Evolutionary conservation across 2,797 vertebrate species (phyloP).

Genomic region (Erethizon dorsatum): DNA sequence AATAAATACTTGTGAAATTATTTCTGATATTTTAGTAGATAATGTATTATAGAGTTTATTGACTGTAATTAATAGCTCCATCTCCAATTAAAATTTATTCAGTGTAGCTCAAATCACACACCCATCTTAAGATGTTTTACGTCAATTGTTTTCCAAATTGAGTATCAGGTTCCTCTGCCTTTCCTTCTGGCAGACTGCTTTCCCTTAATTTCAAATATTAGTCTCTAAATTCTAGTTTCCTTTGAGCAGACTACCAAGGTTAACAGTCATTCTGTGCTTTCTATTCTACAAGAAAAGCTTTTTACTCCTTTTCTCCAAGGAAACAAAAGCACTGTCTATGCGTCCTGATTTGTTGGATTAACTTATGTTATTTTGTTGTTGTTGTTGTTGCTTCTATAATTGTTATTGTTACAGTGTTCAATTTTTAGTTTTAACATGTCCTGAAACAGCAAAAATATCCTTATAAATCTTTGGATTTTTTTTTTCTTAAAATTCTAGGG

Average conservation of each 20-base stretch:
- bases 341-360: slow-evolving; percentile 12
- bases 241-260: slow-evolving; percentile 79
- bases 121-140: slow-evolving; percentile 42
- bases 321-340: slow-evolving; percentile 51
- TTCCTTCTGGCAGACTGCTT: slow-evolving; percentile 74
- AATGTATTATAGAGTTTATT: slow-evolving; percentile 44
- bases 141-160: slow-evolving; percentile 67
- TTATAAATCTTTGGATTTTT: background rate
- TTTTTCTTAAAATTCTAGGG: background rate
- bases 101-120: background rate
- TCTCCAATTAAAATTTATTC: slow-evolving; percentile 70
- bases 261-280: slow-evolving; percentile 69
- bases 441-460: background rate
- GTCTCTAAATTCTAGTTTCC: slow-evolving; percentile 77
- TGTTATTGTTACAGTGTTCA: background rate
- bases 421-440: background rate
- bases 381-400: background rate
- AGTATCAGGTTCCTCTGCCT: background rate
- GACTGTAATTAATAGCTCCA: slow-evolving; percentile 66
- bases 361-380: background rate
- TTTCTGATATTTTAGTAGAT: slow-evolving; percentile 57
- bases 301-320: slow-evolving; percentile 63
- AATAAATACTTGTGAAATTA: slow-evolving; percentile 74
- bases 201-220: slow-evolving; percentile 76
- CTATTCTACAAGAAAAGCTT: slow-evolving; percentile 50